A percentile compares a stretch with the other conserved stretches of the same genome.
phyloP scores from a whole-genome alignment of 2,888 invertebrate species.

The Onthophagus sagittarius region DNA sequence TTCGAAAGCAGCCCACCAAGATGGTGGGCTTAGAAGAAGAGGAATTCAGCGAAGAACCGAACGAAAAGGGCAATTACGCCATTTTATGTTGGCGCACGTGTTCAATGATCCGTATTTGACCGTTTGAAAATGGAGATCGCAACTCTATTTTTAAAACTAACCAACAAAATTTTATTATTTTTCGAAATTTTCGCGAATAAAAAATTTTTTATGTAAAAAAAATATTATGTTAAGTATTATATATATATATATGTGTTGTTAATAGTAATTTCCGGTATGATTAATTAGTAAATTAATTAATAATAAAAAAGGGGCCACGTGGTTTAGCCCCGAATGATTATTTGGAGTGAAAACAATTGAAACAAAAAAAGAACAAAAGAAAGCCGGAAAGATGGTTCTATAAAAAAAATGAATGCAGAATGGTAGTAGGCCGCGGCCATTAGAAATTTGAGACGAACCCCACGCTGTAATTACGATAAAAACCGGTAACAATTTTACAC shows the following conservation, averaged over 20 bases:
- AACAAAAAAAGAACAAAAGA: not conserved
- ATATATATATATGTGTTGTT: not conserved
- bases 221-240: not conserved
- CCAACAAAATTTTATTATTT: too few relatives aligned
- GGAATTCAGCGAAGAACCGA: not conserved
- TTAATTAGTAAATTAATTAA: not conserved
- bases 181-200: too few relatives aligned
- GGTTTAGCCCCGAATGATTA: too few relatives aligned
- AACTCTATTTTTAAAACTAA: not conserved
- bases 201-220: not conserved
- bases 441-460: slow-evolving; percentile 1
- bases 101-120: not conserved
- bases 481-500: slow-evolving; percentile 1
- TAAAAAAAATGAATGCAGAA: not conserved
- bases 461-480: not conserved
- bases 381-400: not conserved
- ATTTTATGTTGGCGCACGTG: not conserved
- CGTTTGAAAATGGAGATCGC: not conserved
- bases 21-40: not conserved
- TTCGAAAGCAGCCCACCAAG: not conserved
- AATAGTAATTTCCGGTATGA: not conserved
- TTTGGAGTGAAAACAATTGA: too few relatives aligned
- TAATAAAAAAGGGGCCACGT: not conserved
- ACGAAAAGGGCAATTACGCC: not conserved
- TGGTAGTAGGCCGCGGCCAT: not conserved